Conservation (phyloP, 2,888 invertebrate genomes). For the Chymomyza amoena region DNA sequence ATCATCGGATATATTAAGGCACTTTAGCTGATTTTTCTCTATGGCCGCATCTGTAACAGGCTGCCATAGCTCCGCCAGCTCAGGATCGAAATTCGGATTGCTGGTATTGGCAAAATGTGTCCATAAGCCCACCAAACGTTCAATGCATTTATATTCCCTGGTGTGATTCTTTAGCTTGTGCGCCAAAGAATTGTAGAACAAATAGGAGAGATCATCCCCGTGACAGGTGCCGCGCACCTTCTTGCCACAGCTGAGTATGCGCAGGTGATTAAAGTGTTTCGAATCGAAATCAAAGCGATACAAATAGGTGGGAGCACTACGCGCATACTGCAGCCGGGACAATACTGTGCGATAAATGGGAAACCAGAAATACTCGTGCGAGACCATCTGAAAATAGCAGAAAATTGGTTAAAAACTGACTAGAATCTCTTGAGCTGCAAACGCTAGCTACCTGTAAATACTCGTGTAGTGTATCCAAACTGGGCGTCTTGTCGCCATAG, state of each 20-base stretch:
- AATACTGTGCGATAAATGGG: conserved; percentile 77
- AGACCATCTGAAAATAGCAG: conserved; percentile 69
- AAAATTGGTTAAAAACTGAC: neutral
- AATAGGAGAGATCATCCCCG: conserved; percentile 78
- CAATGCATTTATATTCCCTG: conserved; percentile 76
- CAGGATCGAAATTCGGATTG: conserved; percentile 75
- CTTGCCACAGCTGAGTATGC: conserved; percentile 76
- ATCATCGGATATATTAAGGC: conserved; percentile 77
- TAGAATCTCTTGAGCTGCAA: neutral
- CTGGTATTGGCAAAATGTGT: conserved; percentile 75
- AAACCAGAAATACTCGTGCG: conserved; percentile 78
- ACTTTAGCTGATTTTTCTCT: conserved; percentile 73
- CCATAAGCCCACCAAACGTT: conserved; percentile 76
- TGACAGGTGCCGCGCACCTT: conserved; percentile 77
- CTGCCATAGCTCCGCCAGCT: conserved; percentile 70
- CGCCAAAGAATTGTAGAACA: conserved; percentile 77
- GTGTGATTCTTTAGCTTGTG: conserved; percentile 71
- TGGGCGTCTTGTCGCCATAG: conserved; percentile 75
- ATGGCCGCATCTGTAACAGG: conserved; percentile 57
- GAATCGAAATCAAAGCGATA: conserved; percentile 78
- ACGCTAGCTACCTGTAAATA: conserved; percentile 72
- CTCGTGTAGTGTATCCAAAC: conserved; percentile 76
- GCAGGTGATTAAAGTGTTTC: conserved; percentile 77
- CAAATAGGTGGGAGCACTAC: conserved; percentile 75
- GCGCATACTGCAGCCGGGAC: conserved; percentile 70